Base-by-base conservation (phyloP, 2,888 invertebrate species). In the Thecophora atra region DNA sequence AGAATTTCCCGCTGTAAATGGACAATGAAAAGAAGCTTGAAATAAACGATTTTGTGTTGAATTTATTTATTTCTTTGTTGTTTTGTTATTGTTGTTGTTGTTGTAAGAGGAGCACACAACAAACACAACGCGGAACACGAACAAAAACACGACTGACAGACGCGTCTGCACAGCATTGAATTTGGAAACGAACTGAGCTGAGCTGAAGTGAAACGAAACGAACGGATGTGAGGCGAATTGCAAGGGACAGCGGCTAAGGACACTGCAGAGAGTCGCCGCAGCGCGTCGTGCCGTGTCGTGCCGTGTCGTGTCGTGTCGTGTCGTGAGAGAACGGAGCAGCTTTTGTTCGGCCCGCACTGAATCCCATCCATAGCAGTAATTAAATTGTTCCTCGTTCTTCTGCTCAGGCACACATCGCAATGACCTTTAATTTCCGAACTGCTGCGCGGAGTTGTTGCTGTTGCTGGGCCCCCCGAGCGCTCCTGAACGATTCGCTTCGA, bases 91-190 rank as follows among this genome's bases (percentile, higher is more conserved):
- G 21, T 24, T 21, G 21, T 54, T 47, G 28, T 58, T 24, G 28
- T 7, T 28, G 8, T 47, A 28, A 6, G 56, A 30, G 37, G 28
- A 54, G 52, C 26, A 51, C 58, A 63, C 74, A 69, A 72, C 73
- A 62, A 70, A 71, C 78, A 76, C 78, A 77, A 78, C 81, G 76
- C 81, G 76, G 78, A 81, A 78, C 81, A 80, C 81, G 81, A 79
- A 80, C 82, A 82, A 82, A 83, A 83, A 81, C 79, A 81, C 83
- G 81, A 83, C 83, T 82, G 80, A 79, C 77, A 79, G 76, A 77
- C 76, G 75, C 75, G 81, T 76, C 79, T 79, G 76, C 64, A 71
- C 19, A 8, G 70, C 67, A 70, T 58, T 69, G 68, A 79, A 80
- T 80, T 77, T 80, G 81, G 79, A 81, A 81, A 78, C 79, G 77